Conservation (phyloP, 1,140 invertebrate genomes). For the Plutomurus gul region DNA sequence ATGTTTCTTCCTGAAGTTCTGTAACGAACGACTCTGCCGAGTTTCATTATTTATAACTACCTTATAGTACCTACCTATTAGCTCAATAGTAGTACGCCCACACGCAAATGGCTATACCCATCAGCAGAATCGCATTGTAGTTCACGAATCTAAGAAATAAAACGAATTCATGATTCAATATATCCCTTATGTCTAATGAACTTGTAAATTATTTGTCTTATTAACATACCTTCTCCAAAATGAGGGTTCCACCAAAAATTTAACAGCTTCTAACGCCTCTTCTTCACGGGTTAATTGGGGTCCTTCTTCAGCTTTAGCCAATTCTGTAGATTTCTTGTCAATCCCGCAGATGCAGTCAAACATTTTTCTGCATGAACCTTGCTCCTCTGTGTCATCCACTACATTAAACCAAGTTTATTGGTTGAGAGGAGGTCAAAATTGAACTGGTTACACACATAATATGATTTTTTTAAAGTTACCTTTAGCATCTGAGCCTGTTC, state of each 20-base stretch:
- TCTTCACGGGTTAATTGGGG: constrained; percentile 52
- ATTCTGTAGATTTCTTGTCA: constrained; percentile 35
- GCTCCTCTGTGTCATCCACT: background rate
- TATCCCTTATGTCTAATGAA: background rate
- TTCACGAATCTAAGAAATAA: constrained; percentile 54
- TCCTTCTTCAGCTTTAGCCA: constrained; percentile 22
- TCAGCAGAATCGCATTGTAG: constrained; percentile 54
- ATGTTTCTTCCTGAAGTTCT: no score
- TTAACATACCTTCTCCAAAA: constrained; percentile 53
- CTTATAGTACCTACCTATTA: no score
- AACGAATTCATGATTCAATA: background rate
- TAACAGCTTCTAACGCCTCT: constrained; percentile 53
- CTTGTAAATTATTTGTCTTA: background rate
- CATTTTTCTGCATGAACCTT: background rate
- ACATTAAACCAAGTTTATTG: no score
- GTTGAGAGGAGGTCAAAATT: no score
- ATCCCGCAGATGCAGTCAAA: constrained; percentile 45
- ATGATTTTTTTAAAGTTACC: no score
- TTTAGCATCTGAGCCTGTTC: background rate
- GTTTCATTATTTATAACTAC: no score
- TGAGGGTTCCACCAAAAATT: constrained; percentile 54
- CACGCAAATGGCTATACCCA: constrained; percentile 54
- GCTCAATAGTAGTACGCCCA: constrained; percentile 53
- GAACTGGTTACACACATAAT: no score
- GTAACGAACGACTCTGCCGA: no score